Percentiles rank a stretch among this genome's conserved stretches.
Evolutionary conservation across 2,113 vertebrate genomes (phyloP).

Genomic region (Sisor rabdophorus): DNA sequence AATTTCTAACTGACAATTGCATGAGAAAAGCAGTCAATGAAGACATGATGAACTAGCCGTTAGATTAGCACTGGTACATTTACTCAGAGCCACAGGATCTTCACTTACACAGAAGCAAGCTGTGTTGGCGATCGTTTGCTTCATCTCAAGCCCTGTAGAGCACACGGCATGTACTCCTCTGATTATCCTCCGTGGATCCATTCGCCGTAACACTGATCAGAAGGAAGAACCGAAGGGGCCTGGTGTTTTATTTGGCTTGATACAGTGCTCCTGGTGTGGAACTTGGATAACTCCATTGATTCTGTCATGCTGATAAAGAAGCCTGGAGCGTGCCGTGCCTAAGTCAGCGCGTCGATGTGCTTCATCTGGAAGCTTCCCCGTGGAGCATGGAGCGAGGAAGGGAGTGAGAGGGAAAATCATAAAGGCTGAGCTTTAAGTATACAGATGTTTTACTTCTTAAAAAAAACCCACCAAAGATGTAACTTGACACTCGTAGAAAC

Average conservation of each 20-base stretch:
- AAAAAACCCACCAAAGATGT: background rate
- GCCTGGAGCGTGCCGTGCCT: conserved; percentile 29
- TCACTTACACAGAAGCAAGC: background rate
- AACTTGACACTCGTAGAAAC: background rate
- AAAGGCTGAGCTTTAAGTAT: conserved; percentile 21
- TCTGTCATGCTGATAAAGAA: conserved; percentile 38
- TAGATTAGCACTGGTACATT: background rate
- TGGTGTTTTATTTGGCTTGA: conserved; percentile 36
- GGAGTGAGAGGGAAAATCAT: background rate
- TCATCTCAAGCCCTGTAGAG: conserved; percentile 6
- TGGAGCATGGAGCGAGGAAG: background rate
- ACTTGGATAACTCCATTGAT: conserved; percentile 43
- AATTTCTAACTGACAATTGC: background rate
- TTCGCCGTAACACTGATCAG: conserved; percentile 17
- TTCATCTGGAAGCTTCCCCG: conserved; percentile 43
- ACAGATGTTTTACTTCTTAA: background rate
- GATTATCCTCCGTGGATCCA: background rate
- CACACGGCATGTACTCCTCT: background rate
- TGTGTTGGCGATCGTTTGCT: background rate
- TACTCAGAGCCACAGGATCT: conserved; percentile 12
- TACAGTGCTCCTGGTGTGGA: conserved; percentile 21
- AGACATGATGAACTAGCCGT: background rate
- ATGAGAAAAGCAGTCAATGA: background rate
- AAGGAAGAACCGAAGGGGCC: conserved; percentile 15
- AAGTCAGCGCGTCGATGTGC: conserved; percentile 51